Conservation (phyloP, 2,113 vertebrate genomes). For the Melanerpes formicivorus region DNA sequence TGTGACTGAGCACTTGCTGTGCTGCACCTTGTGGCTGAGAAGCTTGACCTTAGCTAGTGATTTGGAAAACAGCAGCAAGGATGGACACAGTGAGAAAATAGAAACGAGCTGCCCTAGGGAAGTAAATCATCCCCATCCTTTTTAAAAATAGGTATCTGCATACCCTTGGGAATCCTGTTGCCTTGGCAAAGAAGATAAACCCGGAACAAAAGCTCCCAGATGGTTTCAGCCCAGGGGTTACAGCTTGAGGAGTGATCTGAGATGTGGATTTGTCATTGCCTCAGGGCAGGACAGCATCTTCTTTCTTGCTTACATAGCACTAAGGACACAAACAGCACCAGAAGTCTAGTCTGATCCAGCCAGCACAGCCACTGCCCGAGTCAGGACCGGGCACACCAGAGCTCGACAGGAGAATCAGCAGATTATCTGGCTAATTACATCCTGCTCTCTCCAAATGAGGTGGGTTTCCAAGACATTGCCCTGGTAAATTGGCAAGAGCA, state of each 20-base stretch:
- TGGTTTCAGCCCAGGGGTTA: slow-evolving; percentile 26
- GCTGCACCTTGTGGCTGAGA: not conserved
- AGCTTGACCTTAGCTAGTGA: slow-evolving; percentile 27
- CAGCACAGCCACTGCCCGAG: not conserved
- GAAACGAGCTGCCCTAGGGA: slow-evolving; percentile 5
- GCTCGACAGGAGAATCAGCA: slow-evolving; percentile 18
- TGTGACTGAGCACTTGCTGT: slow-evolving; percentile 48
- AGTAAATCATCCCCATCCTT: slow-evolving; percentile 6
- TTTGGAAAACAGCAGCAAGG: slow-evolving; percentile 6
- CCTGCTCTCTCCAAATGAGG: slow-evolving; percentile 52
- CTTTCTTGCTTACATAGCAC: not conserved
- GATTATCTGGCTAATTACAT: slow-evolving; percentile 67
- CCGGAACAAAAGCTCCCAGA: not conserved
- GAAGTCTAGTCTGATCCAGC: slow-evolving; percentile 57
- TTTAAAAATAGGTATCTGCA: slow-evolving; percentile 13
- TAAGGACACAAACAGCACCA: slow-evolving; percentile 17
- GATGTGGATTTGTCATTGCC: slow-evolving; percentile 45
- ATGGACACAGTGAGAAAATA: slow-evolving; percentile 9
- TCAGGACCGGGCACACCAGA: not conserved
- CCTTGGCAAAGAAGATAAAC: slow-evolving; percentile 1
- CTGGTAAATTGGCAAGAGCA: slow-evolving; percentile 47
- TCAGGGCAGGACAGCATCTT: slow-evolving; percentile 17
- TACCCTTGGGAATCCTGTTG: slow-evolving; percentile 23
- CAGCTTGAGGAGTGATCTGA: not conserved
- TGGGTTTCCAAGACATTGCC: not conserved